Conservation (phyloP, 2,113 vertebrate species). For the Rhinolophus ferrumequinum region DNA sequence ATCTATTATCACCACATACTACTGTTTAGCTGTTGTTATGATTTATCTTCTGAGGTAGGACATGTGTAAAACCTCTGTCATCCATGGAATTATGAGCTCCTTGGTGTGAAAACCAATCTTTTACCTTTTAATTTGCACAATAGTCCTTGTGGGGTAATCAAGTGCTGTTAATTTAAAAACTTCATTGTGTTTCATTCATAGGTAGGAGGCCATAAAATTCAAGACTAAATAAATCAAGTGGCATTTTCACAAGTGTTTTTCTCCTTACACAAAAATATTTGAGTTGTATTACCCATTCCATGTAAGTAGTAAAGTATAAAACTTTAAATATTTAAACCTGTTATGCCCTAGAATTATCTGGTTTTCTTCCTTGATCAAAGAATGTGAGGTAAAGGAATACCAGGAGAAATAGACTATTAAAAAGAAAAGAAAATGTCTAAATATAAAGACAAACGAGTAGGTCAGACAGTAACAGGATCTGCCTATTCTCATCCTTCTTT, state of each 20-base stretch:
- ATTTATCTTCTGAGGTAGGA: neutral
- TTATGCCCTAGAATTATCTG: neutral
- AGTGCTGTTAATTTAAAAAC: neutral
- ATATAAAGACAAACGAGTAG: slow-evolving; percentile 39
- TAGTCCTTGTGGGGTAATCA: neutral
- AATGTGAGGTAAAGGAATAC: slow-evolving; percentile 21
- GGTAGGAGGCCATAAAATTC: neutral
- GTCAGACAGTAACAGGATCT: slow-evolving; percentile 46
- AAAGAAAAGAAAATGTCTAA: slow-evolving; percentile 29
- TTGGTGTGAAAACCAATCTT: neutral
- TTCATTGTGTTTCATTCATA: neutral
- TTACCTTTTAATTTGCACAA: neutral
- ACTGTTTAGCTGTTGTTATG: neutral
- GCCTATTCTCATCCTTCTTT: slow-evolving; percentile 47
- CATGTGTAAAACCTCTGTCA: neutral
- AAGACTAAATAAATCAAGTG: neutral
- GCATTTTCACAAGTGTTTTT: neutral
- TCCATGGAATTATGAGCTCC: neutral
- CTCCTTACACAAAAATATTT: neutral
- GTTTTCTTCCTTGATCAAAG: slow-evolving; percentile 51
- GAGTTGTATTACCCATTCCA: neutral
- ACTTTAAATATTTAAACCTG: slow-evolving; percentile 30
- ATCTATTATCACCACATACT: neutral
- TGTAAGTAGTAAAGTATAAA: neutral
- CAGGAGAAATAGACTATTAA: slow-evolving; percentile 48